Evolutionary conservation across 2,113 vertebrate genomes (phyloP).

Genomic region (Astur gentilis): DNA sequence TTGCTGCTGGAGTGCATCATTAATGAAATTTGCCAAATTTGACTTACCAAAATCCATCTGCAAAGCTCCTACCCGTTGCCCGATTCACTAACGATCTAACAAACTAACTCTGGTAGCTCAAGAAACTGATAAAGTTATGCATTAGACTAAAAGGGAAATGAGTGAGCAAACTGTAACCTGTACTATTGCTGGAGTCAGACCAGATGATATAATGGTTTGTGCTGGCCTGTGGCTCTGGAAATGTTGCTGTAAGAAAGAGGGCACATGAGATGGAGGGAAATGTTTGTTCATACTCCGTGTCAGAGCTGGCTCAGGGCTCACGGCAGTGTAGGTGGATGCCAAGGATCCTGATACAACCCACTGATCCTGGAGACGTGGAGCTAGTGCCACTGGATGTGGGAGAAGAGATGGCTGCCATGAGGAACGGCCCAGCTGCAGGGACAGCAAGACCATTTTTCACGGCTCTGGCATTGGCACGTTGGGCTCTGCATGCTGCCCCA

Average conservation of each 20-base stretch:
- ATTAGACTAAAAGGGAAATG: not conserved
- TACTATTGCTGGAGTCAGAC: not conserved
- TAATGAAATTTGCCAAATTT: not conserved
- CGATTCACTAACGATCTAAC: not conserved
- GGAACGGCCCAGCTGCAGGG: not conserved
- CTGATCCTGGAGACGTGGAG: not conserved
- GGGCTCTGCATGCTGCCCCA: not conserved
- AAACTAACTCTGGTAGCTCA: not conserved
- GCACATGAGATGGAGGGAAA: not conserved
- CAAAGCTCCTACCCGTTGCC: not conserved
- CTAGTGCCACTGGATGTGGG: not conserved
- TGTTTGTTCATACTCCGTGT: not conserved
- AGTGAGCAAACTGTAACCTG: not conserved
- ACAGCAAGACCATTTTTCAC: not conserved
- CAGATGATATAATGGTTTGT: not conserved
- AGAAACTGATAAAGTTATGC: not conserved
- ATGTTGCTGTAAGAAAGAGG: not conserved
- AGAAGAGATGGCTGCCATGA: not conserved
- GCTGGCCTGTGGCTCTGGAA: not conserved
- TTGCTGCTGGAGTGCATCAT: not conserved
- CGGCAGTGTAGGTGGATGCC: not conserved
- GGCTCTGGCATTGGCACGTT: not conserved
- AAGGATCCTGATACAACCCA: not conserved
- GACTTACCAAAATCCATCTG: not conserved
- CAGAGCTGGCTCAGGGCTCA: not conserved